Conservation (phyloP, 2,888 invertebrate genomes). For the Coelogynopora nodosa region DNA sequence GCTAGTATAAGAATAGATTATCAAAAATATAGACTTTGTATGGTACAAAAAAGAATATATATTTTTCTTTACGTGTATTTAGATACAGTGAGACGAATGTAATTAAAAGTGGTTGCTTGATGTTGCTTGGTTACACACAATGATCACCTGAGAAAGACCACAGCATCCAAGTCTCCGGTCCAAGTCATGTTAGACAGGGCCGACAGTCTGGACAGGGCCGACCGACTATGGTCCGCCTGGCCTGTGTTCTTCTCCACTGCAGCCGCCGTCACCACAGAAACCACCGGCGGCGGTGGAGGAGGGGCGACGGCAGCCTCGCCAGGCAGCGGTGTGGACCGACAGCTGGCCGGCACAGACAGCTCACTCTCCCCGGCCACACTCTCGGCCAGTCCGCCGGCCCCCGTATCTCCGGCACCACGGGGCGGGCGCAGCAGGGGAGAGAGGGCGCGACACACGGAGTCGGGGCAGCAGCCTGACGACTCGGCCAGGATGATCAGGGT, state of each 20-base stretch:
- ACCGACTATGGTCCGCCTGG: slow-evolving; percentile 40
- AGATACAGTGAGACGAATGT: too few relatives aligned
- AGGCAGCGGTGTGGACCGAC: not conserved
- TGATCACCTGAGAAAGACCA: slow-evolving; percentile 56
- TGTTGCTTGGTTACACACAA: too few relatives aligned
- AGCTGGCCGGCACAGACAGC: slow-evolving; percentile 37
- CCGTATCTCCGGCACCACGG: not conserved
- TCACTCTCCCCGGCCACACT: slow-evolving; percentile 48
- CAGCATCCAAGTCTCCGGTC: slow-evolving; percentile 53
- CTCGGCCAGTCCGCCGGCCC: slow-evolving; percentile 48
- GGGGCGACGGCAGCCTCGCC: slow-evolving; percentile 50
- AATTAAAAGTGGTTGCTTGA: too few relatives aligned
- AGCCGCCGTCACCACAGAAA: slow-evolving; percentile 49
- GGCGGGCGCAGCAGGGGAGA: not conserved
- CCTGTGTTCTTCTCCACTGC: slow-evolving; percentile 41
- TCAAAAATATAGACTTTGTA: too few relatives aligned
- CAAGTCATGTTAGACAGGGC: slow-evolving; percentile 57
- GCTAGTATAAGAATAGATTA: too few relatives aligned
- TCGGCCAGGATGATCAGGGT: slow-evolving; percentile 58
- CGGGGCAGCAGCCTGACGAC: slow-evolving; percentile 57
- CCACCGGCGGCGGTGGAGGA: slow-evolving; percentile 50
- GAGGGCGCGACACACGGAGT: slow-evolving; percentile 52
- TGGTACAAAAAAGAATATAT: too few relatives aligned
- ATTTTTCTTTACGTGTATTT: too few relatives aligned
- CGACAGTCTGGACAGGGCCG: slow-evolving; percentile 53